phyloP scores from a whole-genome alignment of 2,888 invertebrate genomes.

The Ischnus inquisitorius region DNA sequence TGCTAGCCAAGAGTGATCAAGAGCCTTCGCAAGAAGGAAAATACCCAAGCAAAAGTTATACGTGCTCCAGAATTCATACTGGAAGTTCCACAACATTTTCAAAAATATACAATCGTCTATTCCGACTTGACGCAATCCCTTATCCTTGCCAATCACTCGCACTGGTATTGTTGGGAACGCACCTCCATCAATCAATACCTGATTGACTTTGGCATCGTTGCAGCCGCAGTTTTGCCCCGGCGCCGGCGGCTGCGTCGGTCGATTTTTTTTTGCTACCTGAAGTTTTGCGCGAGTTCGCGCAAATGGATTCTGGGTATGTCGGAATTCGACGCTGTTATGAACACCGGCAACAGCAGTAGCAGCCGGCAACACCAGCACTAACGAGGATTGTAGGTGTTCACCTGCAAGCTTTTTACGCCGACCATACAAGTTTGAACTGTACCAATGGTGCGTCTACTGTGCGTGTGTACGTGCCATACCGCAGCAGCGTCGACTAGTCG shows the following conservation, averaged over 20 bases:
- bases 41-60: too few relatives aligned
- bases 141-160: conserved; percentile 11
- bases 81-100: background rate
- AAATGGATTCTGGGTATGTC: conserved; percentile 42
- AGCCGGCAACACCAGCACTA: background rate
- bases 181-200: conserved; percentile 48
- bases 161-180: background rate
- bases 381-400: conserved; percentile 43
- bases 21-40: too few relatives aligned
- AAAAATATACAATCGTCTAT: background rate
- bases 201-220: conserved; percentile 53
- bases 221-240: conserved; percentile 14
- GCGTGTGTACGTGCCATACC: conserved; percentile 16
- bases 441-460: background rate
- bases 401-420: conserved; percentile 40
- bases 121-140: conserved; percentile 15
- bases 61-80: too few relatives aligned
- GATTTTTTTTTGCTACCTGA: conserved; percentile 12
- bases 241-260: conserved; percentile 24
- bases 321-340: conserved; percentile 12
- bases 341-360: conserved; percentile 3
- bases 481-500: conserved; percentile 23
- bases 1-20: too few relatives aligned
- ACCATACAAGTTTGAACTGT: background rate
- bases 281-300: conserved; percentile 43